Evolutionary conservation across 2,888 invertebrate genomes (phyloP).

Genomic region (Drosophila cognata): DNA sequence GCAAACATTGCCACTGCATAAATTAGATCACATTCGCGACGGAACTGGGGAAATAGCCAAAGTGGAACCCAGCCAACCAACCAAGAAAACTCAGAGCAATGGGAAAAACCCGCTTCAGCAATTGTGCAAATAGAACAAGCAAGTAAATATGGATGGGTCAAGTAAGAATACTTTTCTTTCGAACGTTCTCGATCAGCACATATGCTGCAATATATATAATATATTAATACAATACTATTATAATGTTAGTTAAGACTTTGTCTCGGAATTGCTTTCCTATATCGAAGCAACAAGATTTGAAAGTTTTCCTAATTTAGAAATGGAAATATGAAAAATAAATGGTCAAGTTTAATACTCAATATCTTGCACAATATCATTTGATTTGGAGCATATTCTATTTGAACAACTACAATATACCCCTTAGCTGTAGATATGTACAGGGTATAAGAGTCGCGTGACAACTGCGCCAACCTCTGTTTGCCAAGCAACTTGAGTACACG

Average conservation of each 20-base stretch:
- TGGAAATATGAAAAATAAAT: too few relatives aligned
- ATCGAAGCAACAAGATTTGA: not conserved
- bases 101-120: constrained; percentile 50
- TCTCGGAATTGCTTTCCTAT: not conserved
- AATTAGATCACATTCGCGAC: constrained; percentile 43
- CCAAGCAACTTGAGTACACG: constrained; percentile 46
- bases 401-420: not conserved
- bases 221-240: not conserved
- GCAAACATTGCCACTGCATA: constrained; percentile 33
- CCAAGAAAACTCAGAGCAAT: constrained; percentile 9
- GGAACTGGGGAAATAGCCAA: constrained; percentile 36
- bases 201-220: not conserved
- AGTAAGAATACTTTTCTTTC: not conserved
- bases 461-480: constrained; percentile 43
- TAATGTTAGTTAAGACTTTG: not conserved
- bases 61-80: not conserved
- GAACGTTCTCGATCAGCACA: not conserved
- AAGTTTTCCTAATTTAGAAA: not conserved
- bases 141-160: constrained; percentile 42
- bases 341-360: too few relatives aligned
- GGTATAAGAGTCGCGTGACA: constrained; percentile 55
- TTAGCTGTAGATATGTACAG: constrained; percentile 6
- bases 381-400: too few relatives aligned
- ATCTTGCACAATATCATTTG: too few relatives aligned
- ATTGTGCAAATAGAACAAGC: constrained; percentile 41